Conservation (phyloP, 2,888 invertebrate species). For the Luperina testacea region DNA sequence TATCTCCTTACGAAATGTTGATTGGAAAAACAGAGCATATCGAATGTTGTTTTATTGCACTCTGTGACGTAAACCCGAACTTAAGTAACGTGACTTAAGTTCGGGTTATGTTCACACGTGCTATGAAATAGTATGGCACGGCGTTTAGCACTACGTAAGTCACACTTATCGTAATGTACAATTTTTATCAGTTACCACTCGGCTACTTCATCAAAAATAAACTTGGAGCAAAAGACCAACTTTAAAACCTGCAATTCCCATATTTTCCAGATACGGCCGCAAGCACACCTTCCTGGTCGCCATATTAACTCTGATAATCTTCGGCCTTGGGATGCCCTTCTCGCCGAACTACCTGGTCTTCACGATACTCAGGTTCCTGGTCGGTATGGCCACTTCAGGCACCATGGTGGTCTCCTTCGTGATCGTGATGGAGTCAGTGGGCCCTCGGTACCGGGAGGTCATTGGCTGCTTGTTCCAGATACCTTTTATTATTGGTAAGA, state of each 20-base stretch:
- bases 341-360: conserved; percentile 91
- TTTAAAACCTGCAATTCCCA: neutral
- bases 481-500: conserved; percentile 91
- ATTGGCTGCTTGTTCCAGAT: conserved; percentile 92
- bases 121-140: too few species aligned
- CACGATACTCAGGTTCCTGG: conserved; percentile 91
- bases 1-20: neutral
- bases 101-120: too few species aligned
- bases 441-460: conserved; percentile 87
- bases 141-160: too few species aligned
- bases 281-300: conserved; percentile 93
- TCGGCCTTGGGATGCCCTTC: conserved; percentile 92
- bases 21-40: neutral
- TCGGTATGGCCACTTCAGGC: conserved; percentile 94
- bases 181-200: neutral
- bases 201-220: neutral
- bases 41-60: neutral
- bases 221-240: neutral
- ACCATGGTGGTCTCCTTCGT: conserved; percentile 95
- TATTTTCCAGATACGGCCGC: conserved; percentile 92
- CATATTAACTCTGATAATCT: conserved; percentile 91
- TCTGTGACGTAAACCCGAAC: too few species aligned
- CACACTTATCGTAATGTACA: neutral
- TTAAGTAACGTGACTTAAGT: too few species aligned
- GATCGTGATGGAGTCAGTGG: conserved; percentile 92